A percentile compares a stretch with the other conserved stretches of the same genome.
phyloP scores from a whole-genome alignment of 2,888 invertebrate species.

The Gymnocheta viridis region DNA sequence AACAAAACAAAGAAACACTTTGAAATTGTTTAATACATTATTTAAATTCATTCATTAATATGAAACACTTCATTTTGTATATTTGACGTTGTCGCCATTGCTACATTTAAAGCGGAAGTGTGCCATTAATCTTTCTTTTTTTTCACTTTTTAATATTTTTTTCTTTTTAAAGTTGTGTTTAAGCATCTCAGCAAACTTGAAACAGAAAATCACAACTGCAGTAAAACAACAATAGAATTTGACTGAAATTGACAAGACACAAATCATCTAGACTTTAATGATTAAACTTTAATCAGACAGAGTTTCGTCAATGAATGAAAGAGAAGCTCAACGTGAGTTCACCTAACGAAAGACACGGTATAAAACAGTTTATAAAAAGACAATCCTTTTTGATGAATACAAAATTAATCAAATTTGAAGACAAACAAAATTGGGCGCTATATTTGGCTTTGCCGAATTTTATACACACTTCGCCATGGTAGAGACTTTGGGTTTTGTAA shows the following conservation, averaged over 20 bases:
- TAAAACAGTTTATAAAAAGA: neutral
- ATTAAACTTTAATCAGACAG: conserved; percentile 23
- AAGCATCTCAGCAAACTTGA: no score
- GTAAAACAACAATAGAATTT: conserved; percentile 18
- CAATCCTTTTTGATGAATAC: conserved; percentile 50
- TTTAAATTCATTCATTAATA: conserved; percentile 46
- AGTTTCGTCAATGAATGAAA: conserved; percentile 53
- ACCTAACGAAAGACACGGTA: neutral
- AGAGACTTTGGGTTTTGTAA: no score
- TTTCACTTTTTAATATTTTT: neutral
- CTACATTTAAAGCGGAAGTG: conserved; percentile 61
- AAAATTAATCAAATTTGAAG: conserved; percentile 16
- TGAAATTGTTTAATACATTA: conserved; percentile 25
- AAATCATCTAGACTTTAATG: conserved; percentile 32
- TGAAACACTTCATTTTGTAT: conserved; percentile 26
- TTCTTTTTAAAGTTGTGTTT: neutral
- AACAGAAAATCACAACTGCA: conserved; percentile 20
- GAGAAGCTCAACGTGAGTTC: conserved; percentile 8
- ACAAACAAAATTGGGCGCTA: no score
- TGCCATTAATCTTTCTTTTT: conserved; percentile 64
- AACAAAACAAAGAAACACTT: conserved; percentile 8
- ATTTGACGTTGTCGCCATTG: conserved; percentile 3
- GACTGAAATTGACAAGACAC: conserved; percentile 45
- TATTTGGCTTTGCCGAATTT: no score
- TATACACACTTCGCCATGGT: no score